Evolutionary conservation across 1,140 invertebrate genomes (phyloP).

Genomic region (Drosophila lacteicornis): DNA sequence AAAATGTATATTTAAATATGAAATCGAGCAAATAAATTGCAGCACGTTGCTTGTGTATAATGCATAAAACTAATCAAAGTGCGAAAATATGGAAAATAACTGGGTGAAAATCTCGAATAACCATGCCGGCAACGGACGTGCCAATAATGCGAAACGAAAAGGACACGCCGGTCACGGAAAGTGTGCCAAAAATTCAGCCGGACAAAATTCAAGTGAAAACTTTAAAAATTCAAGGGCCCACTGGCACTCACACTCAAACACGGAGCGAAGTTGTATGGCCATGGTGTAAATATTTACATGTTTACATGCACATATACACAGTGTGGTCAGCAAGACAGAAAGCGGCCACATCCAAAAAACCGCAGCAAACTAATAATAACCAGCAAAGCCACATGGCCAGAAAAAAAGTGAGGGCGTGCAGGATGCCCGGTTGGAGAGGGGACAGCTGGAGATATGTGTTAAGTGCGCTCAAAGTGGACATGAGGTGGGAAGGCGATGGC

Average conservation of each 20-base stretch:
- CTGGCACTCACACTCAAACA: conserved; percentile 16
- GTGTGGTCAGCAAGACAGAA: conserved; percentile 65
- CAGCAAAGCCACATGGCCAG: conserved; percentile 65
- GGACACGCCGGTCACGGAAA: conserved; percentile 17
- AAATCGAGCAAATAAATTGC: conserved; percentile 16
- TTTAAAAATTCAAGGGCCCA: conserved; percentile 43
- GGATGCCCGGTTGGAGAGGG: not conserved
- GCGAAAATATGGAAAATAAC: conserved; percentile 6
- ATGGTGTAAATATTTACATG: conserved; percentile 67
- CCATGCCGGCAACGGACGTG: conserved; percentile 2
- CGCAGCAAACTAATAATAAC: conserved; percentile 79
- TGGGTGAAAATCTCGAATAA: not conserved
- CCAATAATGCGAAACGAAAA: conserved; percentile 17
- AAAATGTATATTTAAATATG: conserved; percentile 14
- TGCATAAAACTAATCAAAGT: conserved; percentile 5
- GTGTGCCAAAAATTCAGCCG: conserved; percentile 33
- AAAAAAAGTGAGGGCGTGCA: conserved; percentile 20
- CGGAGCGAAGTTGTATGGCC: conserved; percentile 27
- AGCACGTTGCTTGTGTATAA: not conserved
- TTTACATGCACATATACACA: conserved; percentile 34
- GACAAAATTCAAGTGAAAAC: conserved; percentile 17
- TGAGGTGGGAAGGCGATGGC: conserved; percentile 3
- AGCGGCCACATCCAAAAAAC: conserved; percentile 63
- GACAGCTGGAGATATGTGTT: conserved; percentile 38
- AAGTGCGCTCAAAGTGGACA: conserved; percentile 44